These are phyloP conservation scores for Gouania willdenowi DNA, from an alignment of 2,797 vertebrate species.

Conservation along the genomic window DNA sequence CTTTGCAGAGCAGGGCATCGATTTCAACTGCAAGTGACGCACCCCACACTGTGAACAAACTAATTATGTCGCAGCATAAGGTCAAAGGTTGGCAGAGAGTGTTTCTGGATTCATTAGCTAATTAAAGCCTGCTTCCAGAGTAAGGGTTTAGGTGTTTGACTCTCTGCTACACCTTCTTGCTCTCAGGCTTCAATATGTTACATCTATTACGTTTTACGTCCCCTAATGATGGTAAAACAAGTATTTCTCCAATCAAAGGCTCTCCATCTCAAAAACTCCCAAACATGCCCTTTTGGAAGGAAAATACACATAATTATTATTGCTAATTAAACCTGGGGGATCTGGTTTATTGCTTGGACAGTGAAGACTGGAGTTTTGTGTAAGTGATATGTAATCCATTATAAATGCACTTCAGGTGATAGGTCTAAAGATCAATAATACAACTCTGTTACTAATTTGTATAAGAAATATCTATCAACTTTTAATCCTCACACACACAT, in stretches of 20 bases:
- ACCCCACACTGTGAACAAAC: slow-evolving; percentile 22
- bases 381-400: no score
- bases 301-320: slow-evolving; percentile 70
- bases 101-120: slow-evolving; percentile 56
- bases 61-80: slow-evolving; percentile 39
- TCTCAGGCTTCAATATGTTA: slow-evolving; percentile 31
- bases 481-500: no score
- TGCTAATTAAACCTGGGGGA: slow-evolving; percentile 74
- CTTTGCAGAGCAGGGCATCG: slow-evolving; percentile 25
- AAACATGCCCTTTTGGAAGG: slow-evolving; percentile 60
- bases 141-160: slow-evolving; percentile 30
- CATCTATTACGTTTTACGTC: slow-evolving; percentile 31
- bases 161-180: slow-evolving; percentile 24
- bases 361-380: slow-evolving; percentile 32
- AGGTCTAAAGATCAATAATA: no score
- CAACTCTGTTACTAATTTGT: no score
- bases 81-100: slow-evolving; percentile 49
- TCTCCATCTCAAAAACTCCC: slow-evolving; percentile 44
- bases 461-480: no score
- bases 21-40: slow-evolving; percentile 42
- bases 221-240: slow-evolving; percentile 64
- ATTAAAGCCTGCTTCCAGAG: slow-evolving; percentile 54
- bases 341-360: slow-evolving; percentile 40
- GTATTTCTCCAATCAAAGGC: slow-evolving; percentile 55
- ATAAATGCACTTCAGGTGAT: no score